Base-by-base conservation (phyloP, 2,888 invertebrate species). In the Pomacea canaliculata region DNA sequence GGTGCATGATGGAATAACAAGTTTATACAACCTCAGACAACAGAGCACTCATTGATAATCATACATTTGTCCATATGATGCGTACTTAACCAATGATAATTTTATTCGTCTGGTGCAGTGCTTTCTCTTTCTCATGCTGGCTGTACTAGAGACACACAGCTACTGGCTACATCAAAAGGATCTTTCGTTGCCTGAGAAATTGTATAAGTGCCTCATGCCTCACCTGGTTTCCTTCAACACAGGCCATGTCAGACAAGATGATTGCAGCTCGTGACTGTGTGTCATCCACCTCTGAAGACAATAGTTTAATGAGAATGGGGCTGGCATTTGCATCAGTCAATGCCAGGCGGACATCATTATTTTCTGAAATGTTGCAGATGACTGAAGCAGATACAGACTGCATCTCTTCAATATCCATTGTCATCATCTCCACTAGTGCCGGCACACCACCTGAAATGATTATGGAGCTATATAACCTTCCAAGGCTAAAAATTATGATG, bases 331-430 rank as follows among this genome's bases (percentile, higher is more conserved):
- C 85, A 18, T 81, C 71, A 4, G 89, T 87, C 37, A 91, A 83
- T 19, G 88, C 88, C 27, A 83, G 67, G 19, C 88, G 83, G 19
- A 91, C 86, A 19, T 84, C 83, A 8, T 83, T 80, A 76, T 91
- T 86, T 66, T 90, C 89, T 0, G 90, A 89, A 62, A 90, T 90
- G 85, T 91, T 91, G 78, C 90, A 90, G 23, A 91, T 80, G 7
- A 91, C 90, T 0, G 90, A 90, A 0, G 88, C 88, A 3, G 90
- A 85, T 16, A 90, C 87, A 27, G 89, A 84, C 78, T 89, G 88
- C 16, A 91, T 79, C 48, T 87, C 88, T 49, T 88, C 86, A 71
- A 85, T 87, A 23, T 88, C 87, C 16, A 86, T 76, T 48, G 84
- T 84, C 68, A 91, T 83, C 12, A 90, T 82, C 27, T 82, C 82